phyloP scores from a whole-genome alignment of 2,113 vertebrate genomes.

The Mellivora capensis region DNA sequence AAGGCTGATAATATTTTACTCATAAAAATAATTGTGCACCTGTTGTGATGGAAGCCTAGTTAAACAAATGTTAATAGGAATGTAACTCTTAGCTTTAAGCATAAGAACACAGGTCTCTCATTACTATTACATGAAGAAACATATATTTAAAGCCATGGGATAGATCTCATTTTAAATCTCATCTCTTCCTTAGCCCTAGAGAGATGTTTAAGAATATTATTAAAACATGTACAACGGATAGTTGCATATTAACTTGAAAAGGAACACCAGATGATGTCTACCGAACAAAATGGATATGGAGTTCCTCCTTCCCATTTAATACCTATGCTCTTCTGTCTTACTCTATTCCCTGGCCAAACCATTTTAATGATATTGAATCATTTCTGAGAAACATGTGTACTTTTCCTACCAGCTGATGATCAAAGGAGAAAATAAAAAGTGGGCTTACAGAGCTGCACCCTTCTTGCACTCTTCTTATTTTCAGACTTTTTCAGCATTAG shows the following conservation, averaged over 20 bases:
- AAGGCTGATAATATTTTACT: constrained; percentile 89
- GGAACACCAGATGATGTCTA: not conserved
- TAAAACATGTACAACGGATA: constrained; percentile 17
- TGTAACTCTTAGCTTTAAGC: constrained; percentile 73
- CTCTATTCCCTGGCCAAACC: constrained; percentile 28
- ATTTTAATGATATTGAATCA: constrained; percentile 54
- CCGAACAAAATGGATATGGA: not conserved
- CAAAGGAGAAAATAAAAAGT: constrained; percentile 69
- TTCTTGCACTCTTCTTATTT: constrained; percentile 51
- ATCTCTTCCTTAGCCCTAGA: not conserved
- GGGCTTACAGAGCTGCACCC: not conserved
- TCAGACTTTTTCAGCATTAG: constrained; percentile 45
- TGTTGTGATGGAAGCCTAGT: constrained; percentile 86
- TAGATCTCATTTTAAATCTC: constrained; percentile 47
- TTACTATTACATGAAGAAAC: constrained; percentile 69
- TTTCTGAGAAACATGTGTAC: constrained; percentile 50
- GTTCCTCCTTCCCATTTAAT: not conserved
- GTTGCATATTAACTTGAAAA: constrained; percentile 8
- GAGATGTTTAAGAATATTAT: constrained; percentile 48
- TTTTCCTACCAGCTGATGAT: constrained; percentile 63
- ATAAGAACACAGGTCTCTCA: constrained; percentile 66
- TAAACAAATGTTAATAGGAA: constrained; percentile 85
- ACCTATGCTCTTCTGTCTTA: not conserved
- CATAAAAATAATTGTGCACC: constrained; percentile 89
- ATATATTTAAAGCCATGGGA: constrained; percentile 59